Conservation (phyloP, 2,797 vertebrate species). For the Eupleurogrammus muticus region DNA sequence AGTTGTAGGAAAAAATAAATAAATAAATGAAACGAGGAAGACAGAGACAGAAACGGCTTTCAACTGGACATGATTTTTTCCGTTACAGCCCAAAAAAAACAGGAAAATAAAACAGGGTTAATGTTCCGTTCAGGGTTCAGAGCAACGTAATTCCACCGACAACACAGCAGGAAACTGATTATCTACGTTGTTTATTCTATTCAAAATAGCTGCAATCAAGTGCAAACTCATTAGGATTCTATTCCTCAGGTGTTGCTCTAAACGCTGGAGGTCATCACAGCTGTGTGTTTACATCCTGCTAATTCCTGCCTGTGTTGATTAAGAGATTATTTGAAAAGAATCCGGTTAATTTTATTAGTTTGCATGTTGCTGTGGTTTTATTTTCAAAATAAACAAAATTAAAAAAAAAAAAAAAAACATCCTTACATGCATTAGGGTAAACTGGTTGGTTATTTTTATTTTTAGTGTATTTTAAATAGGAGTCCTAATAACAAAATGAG, state of each 20-base stretch:
- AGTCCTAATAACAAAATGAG: not conserved
- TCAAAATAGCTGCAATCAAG: slow-evolving; percentile 3
- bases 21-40: too few relatives aligned
- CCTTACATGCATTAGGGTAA: too few relatives aligned
- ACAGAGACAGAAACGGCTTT: not conserved
- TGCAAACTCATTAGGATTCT: not conserved
- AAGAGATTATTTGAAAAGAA: not conserved
- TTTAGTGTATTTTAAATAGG: not conserved
- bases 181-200: not conserved
- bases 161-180: not conserved
- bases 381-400: not conserved
- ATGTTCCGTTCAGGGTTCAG: not conserved
- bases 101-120: not conserved
- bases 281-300: not conserved
- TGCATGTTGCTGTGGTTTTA: not conserved
- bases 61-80: not conserved
- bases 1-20: slow-evolving; percentile 1
- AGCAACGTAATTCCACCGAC: not conserved
- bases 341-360: not conserved
- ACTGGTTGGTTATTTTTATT: not conserved
- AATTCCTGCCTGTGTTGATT: not conserved
- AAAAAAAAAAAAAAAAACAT: not conserved
- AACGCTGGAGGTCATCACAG: not conserved
- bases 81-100: not conserved
- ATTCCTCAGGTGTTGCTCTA: not conserved